Evolutionary conservation across 2,113 vertebrate species (phyloP).

Genomic region (Pseudopipra pipra): DNA sequence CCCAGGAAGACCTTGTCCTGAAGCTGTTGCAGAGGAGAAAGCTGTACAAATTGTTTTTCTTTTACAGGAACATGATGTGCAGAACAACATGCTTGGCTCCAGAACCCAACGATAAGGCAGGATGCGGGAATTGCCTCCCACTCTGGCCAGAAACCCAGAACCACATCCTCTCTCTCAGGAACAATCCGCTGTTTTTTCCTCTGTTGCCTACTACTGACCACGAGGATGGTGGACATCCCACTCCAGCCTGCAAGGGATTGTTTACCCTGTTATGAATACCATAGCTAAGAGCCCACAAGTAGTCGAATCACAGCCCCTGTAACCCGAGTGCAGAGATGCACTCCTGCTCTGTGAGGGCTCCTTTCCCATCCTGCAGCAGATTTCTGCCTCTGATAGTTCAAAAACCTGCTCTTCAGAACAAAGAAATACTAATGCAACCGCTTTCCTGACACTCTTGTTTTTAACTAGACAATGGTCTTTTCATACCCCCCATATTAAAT

Average conservation of each 20-base stretch:
- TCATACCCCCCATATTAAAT: neutral
- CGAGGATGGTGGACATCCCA: neutral
- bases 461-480: neutral
- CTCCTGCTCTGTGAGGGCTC: neutral
- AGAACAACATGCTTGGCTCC: neutral
- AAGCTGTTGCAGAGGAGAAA: neutral
- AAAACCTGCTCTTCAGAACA: neutral
- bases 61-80: neutral
- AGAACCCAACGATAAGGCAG: neutral
- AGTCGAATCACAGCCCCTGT: neutral
- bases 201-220: neutral
- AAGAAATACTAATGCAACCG: neutral
- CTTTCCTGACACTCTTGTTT: neutral
- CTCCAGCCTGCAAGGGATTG: neutral
- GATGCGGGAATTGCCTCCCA: slow-evolving; percentile 41
- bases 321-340: neutral
- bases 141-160: slow-evolving; percentile 11
- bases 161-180: slow-evolving; percentile 42
- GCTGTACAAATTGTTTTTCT: neutral
- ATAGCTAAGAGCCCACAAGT: neutral
- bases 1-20: neutral
- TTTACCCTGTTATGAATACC: neutral
- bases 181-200: neutral
- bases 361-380: neutral
- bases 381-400: neutral